A percentile compares a stretch with the other conserved stretches of the same genome.
These are phyloP conservation scores for Hormaphis cornu DNA, from an alignment of 1,140 invertebrate species.

Conservation along the genomic window DNA sequence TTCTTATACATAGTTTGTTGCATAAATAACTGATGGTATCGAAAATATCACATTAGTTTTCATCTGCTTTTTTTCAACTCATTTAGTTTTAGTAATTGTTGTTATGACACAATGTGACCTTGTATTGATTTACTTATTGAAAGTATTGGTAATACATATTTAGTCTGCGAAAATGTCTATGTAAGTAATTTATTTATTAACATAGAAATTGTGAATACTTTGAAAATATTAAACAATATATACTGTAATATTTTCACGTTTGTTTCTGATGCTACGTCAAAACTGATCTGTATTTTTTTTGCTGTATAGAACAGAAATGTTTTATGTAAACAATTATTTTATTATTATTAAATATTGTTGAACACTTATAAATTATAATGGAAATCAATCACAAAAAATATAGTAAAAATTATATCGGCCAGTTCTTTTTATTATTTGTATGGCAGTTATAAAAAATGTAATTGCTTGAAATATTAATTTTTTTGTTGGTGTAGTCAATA, in stretches of 20 bases:
- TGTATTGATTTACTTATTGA: background rate
- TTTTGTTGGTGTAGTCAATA: no score
- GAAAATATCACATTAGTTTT: background rate
- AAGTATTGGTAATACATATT: background rate
- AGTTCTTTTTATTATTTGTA: no score
- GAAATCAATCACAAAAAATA: background rate
- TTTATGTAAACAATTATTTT: background rate
- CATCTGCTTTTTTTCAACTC: background rate
- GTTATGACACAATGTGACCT: background rate
- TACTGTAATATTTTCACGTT: background rate
- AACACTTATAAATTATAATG: background rate
- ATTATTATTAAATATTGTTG: background rate
- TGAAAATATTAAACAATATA: no score
- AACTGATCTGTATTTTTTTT: constrained; percentile 2
- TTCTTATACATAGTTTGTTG: background rate
- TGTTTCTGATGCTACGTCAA: background rate
- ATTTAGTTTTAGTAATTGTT: constrained; percentile 12
- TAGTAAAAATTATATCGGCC: no score
- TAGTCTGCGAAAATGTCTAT: background rate
- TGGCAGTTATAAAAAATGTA: no score
- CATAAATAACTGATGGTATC: background rate
- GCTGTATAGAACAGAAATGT: background rate
- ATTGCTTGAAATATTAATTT: no score
- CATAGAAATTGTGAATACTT: background rate
- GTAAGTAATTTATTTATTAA: background rate